Conservation (phyloP, 2,113 vertebrate genomes). For the Saguinus midas region DNA sequence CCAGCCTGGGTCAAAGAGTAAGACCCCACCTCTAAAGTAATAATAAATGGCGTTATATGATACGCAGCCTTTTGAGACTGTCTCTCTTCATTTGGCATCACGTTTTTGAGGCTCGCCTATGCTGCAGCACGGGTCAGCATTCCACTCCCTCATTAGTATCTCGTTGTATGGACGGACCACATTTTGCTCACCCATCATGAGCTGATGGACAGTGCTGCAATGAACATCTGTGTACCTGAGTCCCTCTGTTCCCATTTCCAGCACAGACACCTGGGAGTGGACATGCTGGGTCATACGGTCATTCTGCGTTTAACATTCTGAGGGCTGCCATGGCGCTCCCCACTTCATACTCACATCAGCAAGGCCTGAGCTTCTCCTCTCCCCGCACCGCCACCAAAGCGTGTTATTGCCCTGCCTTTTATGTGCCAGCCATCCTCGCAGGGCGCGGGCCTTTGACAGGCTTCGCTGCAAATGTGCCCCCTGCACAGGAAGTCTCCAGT, state of each 20-base stretch:
- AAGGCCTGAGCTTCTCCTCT: background rate
- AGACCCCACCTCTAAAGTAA: too few relatives aligned
- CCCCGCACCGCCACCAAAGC: background rate
- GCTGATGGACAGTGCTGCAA: rapidly evolving
- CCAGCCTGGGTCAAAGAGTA: too few relatives aligned
- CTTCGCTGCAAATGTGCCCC: background rate
- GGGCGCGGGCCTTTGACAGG: background rate
- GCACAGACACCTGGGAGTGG: rapidly evolving
- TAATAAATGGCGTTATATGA: rapidly evolving
- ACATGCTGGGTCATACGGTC: background rate
- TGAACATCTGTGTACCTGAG: rapidly evolving
- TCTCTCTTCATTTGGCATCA: background rate
- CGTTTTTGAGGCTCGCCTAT: background rate
- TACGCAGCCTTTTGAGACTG: background rate
- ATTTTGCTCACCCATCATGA: background rate
- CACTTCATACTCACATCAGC: background rate
- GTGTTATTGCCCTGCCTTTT: background rate
- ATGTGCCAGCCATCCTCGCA: background rate
- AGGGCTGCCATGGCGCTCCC: background rate
- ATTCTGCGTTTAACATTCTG: background rate
- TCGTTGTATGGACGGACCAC: rapidly evolving
- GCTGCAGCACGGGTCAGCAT: rapidly evolving
- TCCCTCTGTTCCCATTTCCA: background rate
- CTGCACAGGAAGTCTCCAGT: background rate
- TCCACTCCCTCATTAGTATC: background rate